phyloP scores from a whole-genome alignment of 2,113 vertebrate species.

The Mesembrinibis cayennensis region DNA sequence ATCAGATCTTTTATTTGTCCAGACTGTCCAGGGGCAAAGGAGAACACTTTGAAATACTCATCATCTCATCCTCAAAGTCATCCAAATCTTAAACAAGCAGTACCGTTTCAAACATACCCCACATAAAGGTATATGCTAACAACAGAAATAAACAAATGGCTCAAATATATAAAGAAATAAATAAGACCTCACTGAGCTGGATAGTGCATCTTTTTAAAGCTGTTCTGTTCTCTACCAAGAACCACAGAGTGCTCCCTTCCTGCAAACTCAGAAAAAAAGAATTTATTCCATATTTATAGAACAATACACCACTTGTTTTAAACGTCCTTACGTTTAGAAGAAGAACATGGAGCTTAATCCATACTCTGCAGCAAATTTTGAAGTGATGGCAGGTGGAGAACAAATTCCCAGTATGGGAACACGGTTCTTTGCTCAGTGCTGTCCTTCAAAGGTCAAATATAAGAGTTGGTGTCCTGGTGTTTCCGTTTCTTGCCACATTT shows the following conservation, averaged over 20 bases:
- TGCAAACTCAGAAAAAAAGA: neutral
- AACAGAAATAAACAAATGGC: neutral
- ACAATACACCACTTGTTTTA: constrained; percentile 34
- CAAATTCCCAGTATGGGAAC: neutral
- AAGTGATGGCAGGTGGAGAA: neutral
- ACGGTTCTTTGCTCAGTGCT: neutral
- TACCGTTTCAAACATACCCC: neutral
- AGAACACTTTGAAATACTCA: neutral
- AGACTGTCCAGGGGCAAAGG: neutral
- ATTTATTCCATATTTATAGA: constrained; percentile 48
- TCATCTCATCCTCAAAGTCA: neutral
- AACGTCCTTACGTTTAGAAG: neutral
- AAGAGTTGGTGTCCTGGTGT: constrained; percentile 36
- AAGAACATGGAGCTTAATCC: neutral
- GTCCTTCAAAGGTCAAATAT: constrained; percentile 53
- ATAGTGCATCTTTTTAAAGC: neutral
- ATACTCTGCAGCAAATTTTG: neutral
- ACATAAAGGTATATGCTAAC: neutral
- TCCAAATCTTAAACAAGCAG: neutral
- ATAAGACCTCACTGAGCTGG: neutral
- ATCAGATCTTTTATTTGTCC: neutral
- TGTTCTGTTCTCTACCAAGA: neutral
- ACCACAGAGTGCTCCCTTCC: neutral
- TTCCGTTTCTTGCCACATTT: constrained; percentile 47
- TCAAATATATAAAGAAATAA: neutral